phyloP scores from a whole-genome alignment of 1,140 invertebrate genomes.

The Pseudomyrmex pallidus region DNA sequence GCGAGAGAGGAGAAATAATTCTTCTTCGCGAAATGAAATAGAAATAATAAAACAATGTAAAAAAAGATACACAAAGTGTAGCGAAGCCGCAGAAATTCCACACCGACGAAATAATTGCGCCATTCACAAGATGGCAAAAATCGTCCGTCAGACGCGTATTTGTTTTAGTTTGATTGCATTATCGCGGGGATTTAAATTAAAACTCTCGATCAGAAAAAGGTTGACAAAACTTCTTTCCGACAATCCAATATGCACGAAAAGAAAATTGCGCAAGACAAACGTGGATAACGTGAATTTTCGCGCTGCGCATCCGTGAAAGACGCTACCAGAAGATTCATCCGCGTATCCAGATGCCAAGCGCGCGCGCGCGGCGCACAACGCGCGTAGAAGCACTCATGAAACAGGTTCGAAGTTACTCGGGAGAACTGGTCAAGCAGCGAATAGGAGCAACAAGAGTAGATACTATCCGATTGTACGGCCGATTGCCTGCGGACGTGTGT shows the following conservation, averaged over 20 bases:
- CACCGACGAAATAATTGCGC: too few relatives aligned
- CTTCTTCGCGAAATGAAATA: conserved; percentile 26
- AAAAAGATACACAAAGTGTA: background rate
- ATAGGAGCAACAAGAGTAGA: conserved; percentile 82
- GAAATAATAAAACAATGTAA: too few relatives aligned
- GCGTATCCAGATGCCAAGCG: conserved; percentile 46
- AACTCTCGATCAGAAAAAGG: too few relatives aligned
- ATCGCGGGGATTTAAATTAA: too few relatives aligned
- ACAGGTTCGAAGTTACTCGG: conserved; percentile 82
- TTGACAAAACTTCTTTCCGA: too few relatives aligned
- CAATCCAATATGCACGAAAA: background rate
- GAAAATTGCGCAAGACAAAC: background rate
- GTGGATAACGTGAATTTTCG: conserved; percentile 41
- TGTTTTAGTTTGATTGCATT: too few relatives aligned
- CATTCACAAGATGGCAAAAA: too few relatives aligned
- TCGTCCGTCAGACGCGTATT: too few relatives aligned
- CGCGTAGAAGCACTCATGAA: conserved; percentile 76
- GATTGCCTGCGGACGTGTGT: conserved; percentile 80
- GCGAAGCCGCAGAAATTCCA: too few relatives aligned
- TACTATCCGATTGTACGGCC: conserved; percentile 83
- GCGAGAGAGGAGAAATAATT: background rate
- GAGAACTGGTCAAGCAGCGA: conserved; percentile 80
- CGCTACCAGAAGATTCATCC: conserved; percentile 19
- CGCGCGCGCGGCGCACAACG: conserved; percentile 40
- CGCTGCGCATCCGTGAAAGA: conserved; percentile 36